These are phyloP conservation scores for Metopolophium dirhodum DNA, from an alignment of 1,140 invertebrate species.

Conservation along the genomic window DNA sequence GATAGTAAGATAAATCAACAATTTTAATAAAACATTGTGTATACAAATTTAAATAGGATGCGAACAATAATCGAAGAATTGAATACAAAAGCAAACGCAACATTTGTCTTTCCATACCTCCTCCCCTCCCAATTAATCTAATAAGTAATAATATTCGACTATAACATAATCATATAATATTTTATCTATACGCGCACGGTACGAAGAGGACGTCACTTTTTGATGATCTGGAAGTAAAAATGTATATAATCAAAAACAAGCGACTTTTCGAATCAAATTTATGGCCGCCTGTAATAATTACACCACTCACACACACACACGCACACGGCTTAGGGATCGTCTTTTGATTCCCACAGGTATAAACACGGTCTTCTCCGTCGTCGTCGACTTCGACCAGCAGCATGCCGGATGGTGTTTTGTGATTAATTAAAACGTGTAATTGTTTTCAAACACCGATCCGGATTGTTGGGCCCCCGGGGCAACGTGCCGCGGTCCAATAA, in stretches of 20 bases:
- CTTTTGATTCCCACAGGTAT: neutral
- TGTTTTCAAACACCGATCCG: constrained; percentile 34
- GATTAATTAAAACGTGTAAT: constrained; percentile 48
- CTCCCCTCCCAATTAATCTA: no score
- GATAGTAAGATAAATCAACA: no score
- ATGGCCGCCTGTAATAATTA: neutral
- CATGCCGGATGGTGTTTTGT: neutral
- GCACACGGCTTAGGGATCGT: neutral
- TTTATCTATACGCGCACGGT: neutral
- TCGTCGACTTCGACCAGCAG: neutral
- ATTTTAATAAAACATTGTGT: no score
- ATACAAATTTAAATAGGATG: no score
- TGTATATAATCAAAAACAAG: neutral
- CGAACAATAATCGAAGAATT: no score
- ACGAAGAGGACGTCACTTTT: neutral
- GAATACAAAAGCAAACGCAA: no score
- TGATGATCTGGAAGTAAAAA: neutral
- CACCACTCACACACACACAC: neutral
- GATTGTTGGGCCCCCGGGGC: neutral
- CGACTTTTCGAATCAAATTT: constrained; percentile 21
- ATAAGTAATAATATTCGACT: neutral
- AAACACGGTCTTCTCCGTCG: neutral
- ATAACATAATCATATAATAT: neutral
- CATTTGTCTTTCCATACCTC: no score
- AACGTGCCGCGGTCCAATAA: neutral